A percentile compares a stretch with the other conserved stretches of the same genome.
Conservation (phyloP, 2,888 invertebrate species). For the Chloroclystis v-ata region DNA sequence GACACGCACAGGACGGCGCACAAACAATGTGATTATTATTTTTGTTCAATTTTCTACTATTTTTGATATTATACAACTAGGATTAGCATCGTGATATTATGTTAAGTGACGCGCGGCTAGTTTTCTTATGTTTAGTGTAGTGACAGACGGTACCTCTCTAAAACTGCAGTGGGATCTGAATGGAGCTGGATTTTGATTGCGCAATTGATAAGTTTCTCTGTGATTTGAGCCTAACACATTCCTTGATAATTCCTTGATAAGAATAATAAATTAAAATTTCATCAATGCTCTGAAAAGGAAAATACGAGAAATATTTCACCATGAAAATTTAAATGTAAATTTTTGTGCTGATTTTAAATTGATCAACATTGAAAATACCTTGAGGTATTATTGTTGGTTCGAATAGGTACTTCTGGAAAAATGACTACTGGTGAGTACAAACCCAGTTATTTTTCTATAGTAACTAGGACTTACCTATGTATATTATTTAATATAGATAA, state of each 20-base stretch:
- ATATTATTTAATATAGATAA: too few species aligned
- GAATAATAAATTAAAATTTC: too few species aligned
- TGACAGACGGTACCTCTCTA: slow-evolving; percentile 36
- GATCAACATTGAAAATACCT: background rate
- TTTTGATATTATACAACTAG: slow-evolving; percentile 72
- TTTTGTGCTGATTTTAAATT: slow-evolving; percentile 34
- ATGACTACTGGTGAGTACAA: slow-evolving; percentile 65
- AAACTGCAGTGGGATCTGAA: slow-evolving; percentile 48
- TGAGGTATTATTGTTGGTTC: slow-evolving; percentile 3
- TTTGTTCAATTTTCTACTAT: slow-evolving; percentile 66
- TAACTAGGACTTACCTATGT: too few species aligned
- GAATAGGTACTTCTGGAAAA: slow-evolving; percentile 26
- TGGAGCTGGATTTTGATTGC: slow-evolving; percentile 26
- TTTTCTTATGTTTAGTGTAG: slow-evolving; percentile 57
- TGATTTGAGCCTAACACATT: slow-evolving; percentile 13
- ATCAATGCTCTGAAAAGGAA: slow-evolving; percentile 8
- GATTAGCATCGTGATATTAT: slow-evolving; percentile 69
- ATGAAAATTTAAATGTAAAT: slow-evolving; percentile 56
- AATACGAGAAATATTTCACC: background rate
- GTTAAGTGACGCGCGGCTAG: slow-evolving; percentile 62
- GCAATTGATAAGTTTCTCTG: slow-evolving; percentile 25
- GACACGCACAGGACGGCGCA: slow-evolving; percentile 78
- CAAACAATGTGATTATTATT: slow-evolving; percentile 77
- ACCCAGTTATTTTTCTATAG: too few species aligned
- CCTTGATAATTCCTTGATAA: too few species aligned